phyloP scores from a whole-genome alignment of 2,888 invertebrate species.

The Julus scanicus region DNA sequence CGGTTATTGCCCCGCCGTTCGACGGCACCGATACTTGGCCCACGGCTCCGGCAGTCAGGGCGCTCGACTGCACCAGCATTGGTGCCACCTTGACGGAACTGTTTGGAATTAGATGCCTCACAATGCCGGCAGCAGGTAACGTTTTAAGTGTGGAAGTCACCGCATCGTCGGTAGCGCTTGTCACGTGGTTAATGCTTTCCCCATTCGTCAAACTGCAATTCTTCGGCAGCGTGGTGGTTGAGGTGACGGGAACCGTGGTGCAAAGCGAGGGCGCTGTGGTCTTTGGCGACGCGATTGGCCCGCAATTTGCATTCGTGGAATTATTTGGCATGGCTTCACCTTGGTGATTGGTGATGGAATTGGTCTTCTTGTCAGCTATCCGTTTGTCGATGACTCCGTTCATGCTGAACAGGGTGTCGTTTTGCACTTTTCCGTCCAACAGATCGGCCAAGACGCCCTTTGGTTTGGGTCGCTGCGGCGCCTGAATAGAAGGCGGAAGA shows the following conservation, averaged over 20 bases:
- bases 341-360: constrained; percentile 48
- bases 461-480: constrained; percentile 54
- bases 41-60: not conserved
- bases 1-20: not conserved
- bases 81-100: not conserved
- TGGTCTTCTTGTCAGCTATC: constrained; percentile 53
- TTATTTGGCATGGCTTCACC: constrained; percentile 15
- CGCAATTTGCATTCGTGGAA: constrained; percentile 36
- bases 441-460: constrained; percentile 80
- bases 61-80: not conserved
- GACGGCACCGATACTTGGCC: not conserved
- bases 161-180: not conserved
- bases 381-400: constrained; percentile 69
- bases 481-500: constrained; percentile 48
- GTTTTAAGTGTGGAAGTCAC: not conserved
- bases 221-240: constrained; percentile 18
- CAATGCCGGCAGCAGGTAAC: not conserved
- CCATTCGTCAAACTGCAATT: constrained; percentile 53
- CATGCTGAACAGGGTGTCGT: constrained; percentile 68
- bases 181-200: constrained; percentile 47
- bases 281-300: constrained; percentile 29
- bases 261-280: not conserved
- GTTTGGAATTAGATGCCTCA: not conserved
- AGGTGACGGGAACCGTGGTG: not conserved
- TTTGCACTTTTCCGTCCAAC: constrained; percentile 79